phyloP scores from a whole-genome alignment of 1,140 invertebrate genomes.

The Bombus affinis region DNA sequence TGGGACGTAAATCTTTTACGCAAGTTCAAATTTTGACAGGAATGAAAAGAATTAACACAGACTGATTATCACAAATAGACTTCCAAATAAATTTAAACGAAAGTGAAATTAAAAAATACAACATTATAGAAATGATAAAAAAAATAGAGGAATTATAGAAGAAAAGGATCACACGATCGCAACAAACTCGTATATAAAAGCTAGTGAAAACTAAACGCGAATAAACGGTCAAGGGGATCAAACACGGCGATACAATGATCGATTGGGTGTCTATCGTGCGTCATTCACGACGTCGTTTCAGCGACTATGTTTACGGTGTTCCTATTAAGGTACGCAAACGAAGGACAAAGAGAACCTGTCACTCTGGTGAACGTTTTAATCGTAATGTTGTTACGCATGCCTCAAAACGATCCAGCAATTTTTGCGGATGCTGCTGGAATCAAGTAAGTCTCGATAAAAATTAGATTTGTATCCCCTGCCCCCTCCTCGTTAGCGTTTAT shows the following conservation, averaged over 20 bases:
- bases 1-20: no score
- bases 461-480: background rate
- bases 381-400: slow-evolving; percentile 34
- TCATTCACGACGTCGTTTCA: slow-evolving; percentile 88
- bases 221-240: slow-evolving; percentile 12
- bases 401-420: slow-evolving; percentile 23
- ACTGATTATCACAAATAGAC: no score
- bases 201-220: background rate
- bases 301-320: slow-evolving; percentile 87
- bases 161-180: background rate
- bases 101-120: no score
- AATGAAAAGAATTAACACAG: no score
- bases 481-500: background rate
- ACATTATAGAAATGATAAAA: background rate
- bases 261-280: slow-evolving; percentile 91
- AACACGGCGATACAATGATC: slow-evolving; percentile 84
- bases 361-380: background rate
- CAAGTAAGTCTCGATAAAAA: slow-evolving; percentile 64
- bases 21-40: no score
- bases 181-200: slow-evolving; percentile 4
- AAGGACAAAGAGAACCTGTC: slow-evolving; percentile 71
- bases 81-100: no score
- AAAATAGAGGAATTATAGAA: background rate
- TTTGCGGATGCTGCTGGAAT: slow-evolving; percentile 70
- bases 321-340: slow-evolving; percentile 85